Evolutionary conservation across 2,113 vertebrate genomes (phyloP).

Genomic region (Casuarius casuarius): DNA sequence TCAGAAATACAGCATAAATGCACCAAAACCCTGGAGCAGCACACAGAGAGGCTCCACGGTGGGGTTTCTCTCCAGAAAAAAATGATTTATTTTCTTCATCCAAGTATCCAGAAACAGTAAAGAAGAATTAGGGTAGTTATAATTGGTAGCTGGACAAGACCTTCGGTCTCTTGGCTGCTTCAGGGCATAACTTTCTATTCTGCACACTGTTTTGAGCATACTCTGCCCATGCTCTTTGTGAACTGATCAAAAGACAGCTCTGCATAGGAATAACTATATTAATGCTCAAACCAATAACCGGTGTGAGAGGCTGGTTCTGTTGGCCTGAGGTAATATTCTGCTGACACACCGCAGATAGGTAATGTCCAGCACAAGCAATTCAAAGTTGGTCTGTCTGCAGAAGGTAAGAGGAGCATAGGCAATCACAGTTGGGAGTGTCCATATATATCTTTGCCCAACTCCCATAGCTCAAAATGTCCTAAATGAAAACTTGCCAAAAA

Average conservation of each 20-base stretch:
- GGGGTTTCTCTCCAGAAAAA: not conserved
- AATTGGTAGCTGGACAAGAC: not conserved
- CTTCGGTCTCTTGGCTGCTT: not conserved
- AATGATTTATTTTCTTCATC: not conserved
- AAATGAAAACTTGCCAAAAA: not conserved
- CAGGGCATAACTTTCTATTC: no score
- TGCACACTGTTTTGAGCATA: not conserved
- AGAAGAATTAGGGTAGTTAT: not conserved
- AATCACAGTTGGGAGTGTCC: not conserved
- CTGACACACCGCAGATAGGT: not conserved
- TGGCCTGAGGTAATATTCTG: no score
- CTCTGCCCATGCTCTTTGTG: not conserved
- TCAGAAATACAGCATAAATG: not conserved
- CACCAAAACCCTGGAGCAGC: not conserved
- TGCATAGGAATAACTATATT: not conserved
- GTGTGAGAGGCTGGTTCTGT: no score
- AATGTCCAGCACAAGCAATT: not conserved
- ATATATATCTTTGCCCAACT: not conserved
- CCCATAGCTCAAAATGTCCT: not conserved
- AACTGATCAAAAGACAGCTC: not conserved
- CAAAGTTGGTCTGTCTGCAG: not conserved
- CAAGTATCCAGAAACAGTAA: not conserved
- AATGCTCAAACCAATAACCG: no score
- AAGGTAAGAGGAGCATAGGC: not conserved
- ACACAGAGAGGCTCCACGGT: not conserved